phyloP scores from a whole-genome alignment of 2,888 invertebrate genomes.

The Mythimna ferrago region DNA sequence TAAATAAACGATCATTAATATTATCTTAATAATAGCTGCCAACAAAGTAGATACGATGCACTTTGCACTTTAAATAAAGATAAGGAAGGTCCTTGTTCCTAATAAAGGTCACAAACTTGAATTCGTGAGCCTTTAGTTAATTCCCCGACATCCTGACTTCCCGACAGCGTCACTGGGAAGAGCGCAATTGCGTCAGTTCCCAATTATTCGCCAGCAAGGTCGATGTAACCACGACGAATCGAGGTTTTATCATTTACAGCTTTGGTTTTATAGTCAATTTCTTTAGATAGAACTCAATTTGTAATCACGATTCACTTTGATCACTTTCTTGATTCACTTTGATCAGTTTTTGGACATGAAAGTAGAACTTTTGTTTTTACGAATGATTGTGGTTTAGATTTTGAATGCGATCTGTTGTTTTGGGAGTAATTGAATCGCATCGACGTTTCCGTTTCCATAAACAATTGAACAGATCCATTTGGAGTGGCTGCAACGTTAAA shows the following conservation, averaged over 20 bases:
- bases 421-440: slow-evolving; percentile 40
- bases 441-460: slow-evolving; percentile 24
- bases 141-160: slow-evolving; percentile 56
- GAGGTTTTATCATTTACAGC: slow-evolving; percentile 50
- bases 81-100: slow-evolving; percentile 35
- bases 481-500: slow-evolving; percentile 6
- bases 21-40: slow-evolving; percentile 12
- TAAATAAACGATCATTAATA: neutral
- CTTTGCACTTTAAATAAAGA: slow-evolving; percentile 50
- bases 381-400: slow-evolving; percentile 41
- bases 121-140: slow-evolving; percentile 55
- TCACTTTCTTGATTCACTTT: slow-evolving; percentile 55
- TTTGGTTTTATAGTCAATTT: slow-evolving; percentile 62
- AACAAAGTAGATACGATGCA: slow-evolving; percentile 36
- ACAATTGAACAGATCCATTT: slow-evolving; percentile 29
- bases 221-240: slow-evolving; percentile 57
- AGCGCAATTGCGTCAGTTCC: slow-evolving; percentile 74
- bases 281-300: slow-evolving; percentile 54
- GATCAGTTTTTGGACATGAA: slow-evolving; percentile 52
- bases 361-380: slow-evolving; percentile 53
- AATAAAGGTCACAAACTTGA: slow-evolving; percentile 61
- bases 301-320: slow-evolving; percentile 59
- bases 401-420: slow-evolving; percentile 46
- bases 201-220: slow-evolving; percentile 78
- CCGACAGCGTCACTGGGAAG: slow-evolving; percentile 65